phyloP scores from a whole-genome alignment of 64 coral and sea anemone species.

The Actinia equina region DNA sequence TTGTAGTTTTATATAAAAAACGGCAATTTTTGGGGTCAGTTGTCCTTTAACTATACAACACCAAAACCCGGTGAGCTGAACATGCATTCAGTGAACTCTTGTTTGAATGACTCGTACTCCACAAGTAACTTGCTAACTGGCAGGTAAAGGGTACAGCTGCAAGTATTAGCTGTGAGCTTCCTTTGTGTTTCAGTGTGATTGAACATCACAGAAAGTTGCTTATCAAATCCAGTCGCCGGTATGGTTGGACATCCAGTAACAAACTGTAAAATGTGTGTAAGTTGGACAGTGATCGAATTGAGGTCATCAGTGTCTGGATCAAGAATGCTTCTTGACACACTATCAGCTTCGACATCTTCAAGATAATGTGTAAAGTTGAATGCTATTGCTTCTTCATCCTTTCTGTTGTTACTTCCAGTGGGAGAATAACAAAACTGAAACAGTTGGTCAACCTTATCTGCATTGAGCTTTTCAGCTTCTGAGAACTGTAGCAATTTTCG shows the following conservation, averaged over 20 bases:
- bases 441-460: slow-evolving; percentile 43
- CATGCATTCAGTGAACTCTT: too few relatives aligned
- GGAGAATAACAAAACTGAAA: slow-evolving; percentile 34
- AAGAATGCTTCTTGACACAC: slow-evolving; percentile 34
- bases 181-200: slow-evolving; percentile 23
- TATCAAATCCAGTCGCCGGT: slow-evolving; percentile 52
- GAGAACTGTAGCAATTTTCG: slow-evolving; percentile 7
- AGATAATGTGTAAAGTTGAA: slow-evolving; percentile 47
- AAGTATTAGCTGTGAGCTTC: too few relatives aligned
- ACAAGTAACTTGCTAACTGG: too few relatives aligned
- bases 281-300: slow-evolving; percentile 8
- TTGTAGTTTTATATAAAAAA: too few relatives aligned
- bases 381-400: slow-evolving; percentile 53
- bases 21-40: too few relatives aligned
- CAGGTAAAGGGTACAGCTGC: too few relatives aligned
- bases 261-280: slow-evolving; percentile 48
- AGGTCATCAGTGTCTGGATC: slow-evolving; percentile 41
- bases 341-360: slow-evolving; percentile 47
- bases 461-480: slow-evolving; percentile 17
- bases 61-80: too few relatives aligned
- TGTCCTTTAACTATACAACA: too few relatives aligned
- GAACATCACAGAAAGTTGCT: slow-evolving; percentile 38
- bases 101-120: too few relatives aligned
- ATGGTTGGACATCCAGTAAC: slow-evolving; percentile 43
- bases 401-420: slow-evolving; percentile 38